These are phyloP conservation scores for Coregonus clupeaformis DNA, from an alignment of 2,113 vertebrate species.

Conservation along the genomic window DNA sequence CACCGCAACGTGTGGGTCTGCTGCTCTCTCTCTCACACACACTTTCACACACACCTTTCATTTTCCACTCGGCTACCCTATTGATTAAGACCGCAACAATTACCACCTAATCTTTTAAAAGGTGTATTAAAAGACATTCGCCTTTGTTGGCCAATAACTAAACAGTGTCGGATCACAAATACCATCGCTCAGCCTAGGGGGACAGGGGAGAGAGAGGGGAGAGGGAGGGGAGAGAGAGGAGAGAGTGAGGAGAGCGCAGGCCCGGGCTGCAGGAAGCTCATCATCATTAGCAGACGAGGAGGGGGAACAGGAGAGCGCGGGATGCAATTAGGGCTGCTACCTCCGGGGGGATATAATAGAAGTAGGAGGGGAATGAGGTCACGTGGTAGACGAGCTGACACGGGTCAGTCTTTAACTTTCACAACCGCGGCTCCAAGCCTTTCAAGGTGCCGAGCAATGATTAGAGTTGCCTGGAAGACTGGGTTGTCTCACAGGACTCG, in stretches of 20 bases:
- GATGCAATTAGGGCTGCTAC: constrained; percentile 68
- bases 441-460: constrained; percentile 70
- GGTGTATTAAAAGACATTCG: constrained; percentile 79
- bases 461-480: constrained; percentile 71
- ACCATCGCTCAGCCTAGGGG: constrained; percentile 74
- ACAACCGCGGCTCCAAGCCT: constrained; percentile 62
- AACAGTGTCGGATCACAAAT: constrained; percentile 77
- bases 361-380: constrained; percentile 60
- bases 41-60: constrained; percentile 71
- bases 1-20: constrained; percentile 33
- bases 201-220: constrained; percentile 57
- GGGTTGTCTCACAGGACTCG: constrained; percentile 56
- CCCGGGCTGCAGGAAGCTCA: constrained; percentile 50
- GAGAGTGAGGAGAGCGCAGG: constrained; percentile 21
- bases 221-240: constrained; percentile 19
- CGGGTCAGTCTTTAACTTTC: constrained; percentile 73
- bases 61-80: constrained; percentile 79
- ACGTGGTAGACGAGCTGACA: constrained; percentile 62
- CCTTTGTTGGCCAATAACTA: constrained; percentile 85
- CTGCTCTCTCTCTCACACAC: constrained; percentile 14
- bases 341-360: constrained; percentile 60
- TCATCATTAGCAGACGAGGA: constrained; percentile 77
- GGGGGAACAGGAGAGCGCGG: constrained; percentile 60
- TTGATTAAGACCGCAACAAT: constrained; percentile 78
- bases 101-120: constrained; percentile 78